Conservation (phyloP, 1,140 invertebrate genomes). For the Drosophila equinoxialis region DNA sequence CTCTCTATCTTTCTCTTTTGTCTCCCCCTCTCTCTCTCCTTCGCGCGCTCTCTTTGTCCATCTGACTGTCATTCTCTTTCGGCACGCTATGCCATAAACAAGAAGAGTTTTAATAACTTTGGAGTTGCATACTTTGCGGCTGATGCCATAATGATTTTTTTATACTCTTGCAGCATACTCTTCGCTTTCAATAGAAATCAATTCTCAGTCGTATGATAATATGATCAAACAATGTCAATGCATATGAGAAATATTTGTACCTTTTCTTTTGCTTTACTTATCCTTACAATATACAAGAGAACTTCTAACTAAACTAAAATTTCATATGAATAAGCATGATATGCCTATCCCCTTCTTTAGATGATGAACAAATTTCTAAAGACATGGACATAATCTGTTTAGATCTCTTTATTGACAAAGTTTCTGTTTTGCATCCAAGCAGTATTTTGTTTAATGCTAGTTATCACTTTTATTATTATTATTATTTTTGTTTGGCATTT, state of each 20-base stretch:
- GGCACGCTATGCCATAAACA: slow-evolving; percentile 39
- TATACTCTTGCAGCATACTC: not conserved
- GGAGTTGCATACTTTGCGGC: slow-evolving; percentile 45
- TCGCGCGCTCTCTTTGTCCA: not conserved
- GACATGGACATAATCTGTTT: no score
- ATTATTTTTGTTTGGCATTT: not conserved
- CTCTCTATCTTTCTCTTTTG: not conserved
- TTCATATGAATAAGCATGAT: no score
- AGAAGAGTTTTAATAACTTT: slow-evolving; percentile 63
- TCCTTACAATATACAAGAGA: no score
- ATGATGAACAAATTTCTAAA: no score
- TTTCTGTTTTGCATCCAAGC: not conserved
- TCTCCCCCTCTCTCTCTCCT: not conserved
- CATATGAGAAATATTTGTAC: no score
- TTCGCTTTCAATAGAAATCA: no score
- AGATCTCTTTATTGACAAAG: no score
- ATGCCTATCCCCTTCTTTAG: no score
- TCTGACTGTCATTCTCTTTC: slow-evolving; percentile 21
- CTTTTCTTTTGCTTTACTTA: no score
- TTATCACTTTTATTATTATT: not conserved
- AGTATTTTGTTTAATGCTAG: not conserved
- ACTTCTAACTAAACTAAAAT: no score
- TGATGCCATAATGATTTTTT: slow-evolving; percentile 22
- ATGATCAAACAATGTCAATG: no score
- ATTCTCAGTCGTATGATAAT: no score